Evolutionary conservation across 2,888 invertebrate genomes (phyloP), one percentile per base, ranked within the genome.

Genomic region (Carcina quercana): DNA sequence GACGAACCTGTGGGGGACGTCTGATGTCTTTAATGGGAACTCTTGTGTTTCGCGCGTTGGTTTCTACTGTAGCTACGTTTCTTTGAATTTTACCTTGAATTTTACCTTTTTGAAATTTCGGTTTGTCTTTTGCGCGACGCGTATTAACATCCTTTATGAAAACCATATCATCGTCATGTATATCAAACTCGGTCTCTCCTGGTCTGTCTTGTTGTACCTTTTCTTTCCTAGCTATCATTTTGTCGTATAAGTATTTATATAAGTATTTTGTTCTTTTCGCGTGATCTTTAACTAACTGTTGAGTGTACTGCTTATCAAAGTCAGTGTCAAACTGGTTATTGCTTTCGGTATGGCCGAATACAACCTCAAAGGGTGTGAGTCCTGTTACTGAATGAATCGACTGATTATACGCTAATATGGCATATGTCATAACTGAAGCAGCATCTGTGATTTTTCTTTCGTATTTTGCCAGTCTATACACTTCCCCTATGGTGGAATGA

Each of bases 11-110:
- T 28, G 43, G 33, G 41, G 42, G 46, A 15, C 46, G 45, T 40
- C 37, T 45, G 4, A 48, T 31, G 26, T 49, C 37, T 42, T 46
- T 49, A 34, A 47, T 27, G 0, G 43, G 41, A 5, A 40, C 38
- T 35, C 45, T 43, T n/a, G 39, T 41, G 2, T 34, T 14, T 5
- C 35, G 14, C 8, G 22, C 28, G 4, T 25, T 15, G 4, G 27
- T 11, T 6, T 22, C 17, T 11, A 36, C 35, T 1, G 34, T 31
- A 2, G 36, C 15, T 8, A 34, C 28, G 26, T 41, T 41, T 12
- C 31, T 35, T 4, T 13, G n/a, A 12, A 28, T 17, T 5, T 15
- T 25, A 1, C 38, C 37, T 19, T 7, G 28, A 1, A 35, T 33
- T 10, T 22, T 25, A 8, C 35, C 37, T 7, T 40, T 37, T 10